Conservation (phyloP, 2,113 vertebrate genomes). For the Deroptyus accipitrinus region DNA sequence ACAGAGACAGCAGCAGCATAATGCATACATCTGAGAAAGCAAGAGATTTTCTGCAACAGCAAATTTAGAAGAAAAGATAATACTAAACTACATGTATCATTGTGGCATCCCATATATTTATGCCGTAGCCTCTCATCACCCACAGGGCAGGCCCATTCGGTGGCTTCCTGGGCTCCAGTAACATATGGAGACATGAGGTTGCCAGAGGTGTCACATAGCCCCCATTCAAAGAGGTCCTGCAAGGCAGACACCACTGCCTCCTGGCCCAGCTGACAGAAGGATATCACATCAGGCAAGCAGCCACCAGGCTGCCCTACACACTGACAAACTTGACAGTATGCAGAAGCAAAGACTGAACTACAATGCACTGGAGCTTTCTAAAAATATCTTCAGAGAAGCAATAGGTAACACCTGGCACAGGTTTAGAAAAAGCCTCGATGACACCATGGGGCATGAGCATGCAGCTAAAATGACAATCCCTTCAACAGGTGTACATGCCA, state of each 20-base stretch:
- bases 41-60: neutral
- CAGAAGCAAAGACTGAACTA: neutral
- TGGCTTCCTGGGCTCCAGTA: neutral
- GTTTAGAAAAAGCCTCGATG: neutral
- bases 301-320: neutral
- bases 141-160: neutral
- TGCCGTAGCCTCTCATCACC: fast-evolving
- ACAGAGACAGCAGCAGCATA: neutral
- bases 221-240: neutral
- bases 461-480: neutral
- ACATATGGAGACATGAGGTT: neutral
- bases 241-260: fast-evolving
- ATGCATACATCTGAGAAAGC: neutral
- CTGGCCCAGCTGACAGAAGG: neutral
- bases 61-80: neutral
- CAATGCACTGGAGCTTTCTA: fast-evolving
- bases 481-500: slow-evolving; percentile 82
- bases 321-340: neutral
- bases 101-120: neutral
- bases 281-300: neutral
- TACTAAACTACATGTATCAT: neutral
- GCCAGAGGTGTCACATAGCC: fast-evolving
- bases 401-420: neutral
- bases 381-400: neutral
- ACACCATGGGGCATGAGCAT: neutral